A percentile compares a stretch with the other conserved stretches of the same genome.
Conservation (phyloP, 2,888 invertebrate genomes). For the Drosophila mercatorum region DNA sequence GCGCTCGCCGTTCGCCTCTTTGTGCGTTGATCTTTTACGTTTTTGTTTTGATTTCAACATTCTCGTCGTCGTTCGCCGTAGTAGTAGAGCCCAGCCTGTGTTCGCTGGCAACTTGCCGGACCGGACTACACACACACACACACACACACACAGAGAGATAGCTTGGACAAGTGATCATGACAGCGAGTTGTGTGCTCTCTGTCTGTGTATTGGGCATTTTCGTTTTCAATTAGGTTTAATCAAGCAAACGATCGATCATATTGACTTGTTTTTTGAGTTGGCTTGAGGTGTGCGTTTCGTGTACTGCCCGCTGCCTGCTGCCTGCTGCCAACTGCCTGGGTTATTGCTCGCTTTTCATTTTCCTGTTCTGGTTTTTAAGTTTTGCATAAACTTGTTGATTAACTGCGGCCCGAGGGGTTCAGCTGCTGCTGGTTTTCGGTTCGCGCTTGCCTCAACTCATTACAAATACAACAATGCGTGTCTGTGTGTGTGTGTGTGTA, state of each 20-base stretch:
- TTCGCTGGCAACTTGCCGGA: conserved; percentile 55
- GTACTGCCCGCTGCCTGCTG: conserved; percentile 7
- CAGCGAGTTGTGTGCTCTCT: conserved; percentile 43
- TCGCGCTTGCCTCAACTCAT: conserved; percentile 41
- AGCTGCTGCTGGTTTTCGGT: conserved; percentile 61
- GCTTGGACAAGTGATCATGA: conserved; percentile 70
- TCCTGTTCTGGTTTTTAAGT: conserved; percentile 75
- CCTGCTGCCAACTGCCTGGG: conserved; percentile 51
- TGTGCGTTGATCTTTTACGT: conserved; percentile 81
- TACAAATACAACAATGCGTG: conserved; percentile 8
- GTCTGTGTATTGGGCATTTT: conserved; percentile 68
- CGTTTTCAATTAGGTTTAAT: conserved; percentile 80
- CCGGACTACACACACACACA: conserved; percentile 54
- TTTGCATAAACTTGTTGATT: conserved; percentile 80
- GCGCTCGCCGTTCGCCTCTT: conserved; percentile 63
- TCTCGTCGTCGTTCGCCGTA: conserved; percentile 63
- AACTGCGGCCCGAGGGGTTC: conserved; percentile 68
- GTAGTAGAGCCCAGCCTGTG: conserved; percentile 32
- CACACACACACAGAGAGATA: conserved; percentile 11
- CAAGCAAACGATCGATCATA: conserved; percentile 81
- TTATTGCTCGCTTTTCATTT: conserved; percentile 79
- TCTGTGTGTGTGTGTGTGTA: neutral
- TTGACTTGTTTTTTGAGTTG: conserved; percentile 72
- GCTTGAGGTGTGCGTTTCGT: conserved; percentile 76
- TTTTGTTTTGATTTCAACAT: conserved; percentile 81